A percentile compares a stretch with the other conserved stretches of the same genome.
These are phyloP conservation scores for Coelogynopora nodosa DNA, from an alignment of 2,888 invertebrate genomes.

Conservation along the genomic window DNA sequence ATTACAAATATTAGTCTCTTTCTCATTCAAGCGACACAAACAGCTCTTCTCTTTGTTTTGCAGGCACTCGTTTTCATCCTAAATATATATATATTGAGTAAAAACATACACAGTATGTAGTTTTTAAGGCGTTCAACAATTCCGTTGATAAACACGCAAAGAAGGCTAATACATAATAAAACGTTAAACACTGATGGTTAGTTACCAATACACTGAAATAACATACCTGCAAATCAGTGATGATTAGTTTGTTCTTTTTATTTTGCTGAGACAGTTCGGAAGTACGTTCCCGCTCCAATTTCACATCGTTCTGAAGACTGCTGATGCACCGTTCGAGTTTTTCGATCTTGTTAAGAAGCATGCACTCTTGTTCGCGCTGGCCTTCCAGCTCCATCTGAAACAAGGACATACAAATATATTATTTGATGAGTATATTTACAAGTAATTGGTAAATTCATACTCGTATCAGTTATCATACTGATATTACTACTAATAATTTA, in stretches of 20 bases:
- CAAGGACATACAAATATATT: neutral
- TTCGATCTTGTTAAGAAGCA: neutral
- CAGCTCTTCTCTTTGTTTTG: neutral
- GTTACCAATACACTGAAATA: too few relatives aligned
- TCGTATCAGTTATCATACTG: too few relatives aligned
- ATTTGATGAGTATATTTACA: too few relatives aligned
- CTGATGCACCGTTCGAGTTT: neutral
- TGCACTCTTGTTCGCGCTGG: neutral
- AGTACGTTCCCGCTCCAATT: neutral
- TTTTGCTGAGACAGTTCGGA: neutral
- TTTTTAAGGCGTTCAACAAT: too few relatives aligned
- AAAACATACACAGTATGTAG: too few relatives aligned
- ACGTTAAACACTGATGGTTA: too few relatives aligned
- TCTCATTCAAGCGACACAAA: neutral
- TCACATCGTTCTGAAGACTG: neutral
- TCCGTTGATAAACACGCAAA: too few relatives aligned
- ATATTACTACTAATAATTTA: too few relatives aligned
- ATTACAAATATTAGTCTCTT: too few relatives aligned
- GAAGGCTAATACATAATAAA: too few relatives aligned
- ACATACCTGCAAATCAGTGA: constrained; percentile 5
- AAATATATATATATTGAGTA: too few relatives aligned
- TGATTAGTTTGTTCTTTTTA: constrained; percentile 12
- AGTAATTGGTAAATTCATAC: too few relatives aligned
- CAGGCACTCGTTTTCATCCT: neutral
- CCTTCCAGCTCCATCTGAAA: neutral